Conservation (phyloP, 2,797 vertebrate species). For the Parauchenoglanis ngamensis region DNA sequence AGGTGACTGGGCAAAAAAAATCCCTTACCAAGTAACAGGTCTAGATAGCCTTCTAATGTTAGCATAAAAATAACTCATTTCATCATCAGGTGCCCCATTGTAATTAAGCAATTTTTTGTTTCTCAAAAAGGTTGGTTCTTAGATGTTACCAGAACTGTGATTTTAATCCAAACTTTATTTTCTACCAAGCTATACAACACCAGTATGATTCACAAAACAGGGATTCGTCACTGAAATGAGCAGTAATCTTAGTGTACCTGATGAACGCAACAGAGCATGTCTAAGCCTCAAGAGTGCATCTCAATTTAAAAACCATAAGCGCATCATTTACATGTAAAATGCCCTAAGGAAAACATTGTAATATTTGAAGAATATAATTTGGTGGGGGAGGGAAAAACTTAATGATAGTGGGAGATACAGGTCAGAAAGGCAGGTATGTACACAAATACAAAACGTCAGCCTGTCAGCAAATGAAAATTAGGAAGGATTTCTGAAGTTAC, state of each 20-base stretch:
- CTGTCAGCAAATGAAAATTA: neutral
- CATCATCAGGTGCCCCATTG: neutral
- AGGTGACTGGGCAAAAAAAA: neutral
- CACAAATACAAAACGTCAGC: neutral
- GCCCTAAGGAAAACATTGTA: neutral
- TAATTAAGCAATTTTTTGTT: neutral
- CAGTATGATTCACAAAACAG: neutral
- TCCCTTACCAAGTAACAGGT: neutral
- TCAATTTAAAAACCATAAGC: constrained; percentile 1
- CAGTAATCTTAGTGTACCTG: neutral
- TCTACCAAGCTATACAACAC: neutral
- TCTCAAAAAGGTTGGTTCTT: neutral
- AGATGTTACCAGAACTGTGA: too few species aligned
- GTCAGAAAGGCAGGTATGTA: neutral
- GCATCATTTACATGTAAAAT: neutral
- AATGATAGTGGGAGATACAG: too few species aligned
- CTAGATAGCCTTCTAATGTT: neutral
- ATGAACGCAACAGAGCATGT: neutral
- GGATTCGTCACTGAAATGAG: neutral
- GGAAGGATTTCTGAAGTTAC: neutral
- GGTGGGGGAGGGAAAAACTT: too few species aligned
- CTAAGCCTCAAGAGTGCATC: neutral
- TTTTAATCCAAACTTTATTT: neutral
- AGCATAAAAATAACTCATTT: neutral
- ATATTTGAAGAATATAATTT: neutral